Conservation (phyloP, 1,140 invertebrate species). For the Harlomillsia oculata region DNA sequence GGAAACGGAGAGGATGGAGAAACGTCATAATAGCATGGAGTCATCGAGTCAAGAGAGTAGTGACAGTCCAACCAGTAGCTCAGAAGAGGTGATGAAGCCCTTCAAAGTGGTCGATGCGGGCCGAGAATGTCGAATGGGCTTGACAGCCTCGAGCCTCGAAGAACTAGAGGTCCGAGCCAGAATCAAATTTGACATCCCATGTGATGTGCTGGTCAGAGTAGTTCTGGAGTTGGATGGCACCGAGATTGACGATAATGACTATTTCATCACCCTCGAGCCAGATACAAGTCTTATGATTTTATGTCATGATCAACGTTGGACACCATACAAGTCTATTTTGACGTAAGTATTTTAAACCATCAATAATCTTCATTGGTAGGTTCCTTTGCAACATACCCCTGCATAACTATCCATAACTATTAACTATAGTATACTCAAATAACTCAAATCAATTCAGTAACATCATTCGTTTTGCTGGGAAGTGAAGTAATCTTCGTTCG, state of each 20-base stretch:
- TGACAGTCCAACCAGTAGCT: no score
- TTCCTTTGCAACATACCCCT: no score
- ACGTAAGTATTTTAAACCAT: no score
- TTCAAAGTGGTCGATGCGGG: conserved; percentile 60
- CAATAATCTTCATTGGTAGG: no score
- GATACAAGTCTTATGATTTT: conserved; percentile 72
- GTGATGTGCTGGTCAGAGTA: conserved; percentile 54
- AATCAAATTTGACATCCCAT: conserved; percentile 50
- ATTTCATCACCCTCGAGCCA: conserved; percentile 69
- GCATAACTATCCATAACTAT: no score
- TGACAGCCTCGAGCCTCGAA: conserved; percentile 62
- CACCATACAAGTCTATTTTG: conserved; percentile 37
- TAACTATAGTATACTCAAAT: no score
- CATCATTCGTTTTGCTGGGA: no score
- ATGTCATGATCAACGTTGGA: conserved; percentile 59
- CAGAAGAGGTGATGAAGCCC: conserved; percentile 38
- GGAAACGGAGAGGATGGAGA: no score
- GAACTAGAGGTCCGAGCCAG: conserved; percentile 43
- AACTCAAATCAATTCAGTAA: no score
- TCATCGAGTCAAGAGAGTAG: no score
- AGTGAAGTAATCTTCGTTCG: no score
- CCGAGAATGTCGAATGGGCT: conserved; percentile 65
- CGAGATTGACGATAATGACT: conserved; percentile 79
- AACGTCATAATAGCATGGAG: no score
- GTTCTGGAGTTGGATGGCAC: conserved; percentile 74